Evolutionary conservation across 2,797 vertebrate species (phyloP), one percentile per base, ranked within the genome.

Genomic region (Leptatherina wallacei): DNA sequence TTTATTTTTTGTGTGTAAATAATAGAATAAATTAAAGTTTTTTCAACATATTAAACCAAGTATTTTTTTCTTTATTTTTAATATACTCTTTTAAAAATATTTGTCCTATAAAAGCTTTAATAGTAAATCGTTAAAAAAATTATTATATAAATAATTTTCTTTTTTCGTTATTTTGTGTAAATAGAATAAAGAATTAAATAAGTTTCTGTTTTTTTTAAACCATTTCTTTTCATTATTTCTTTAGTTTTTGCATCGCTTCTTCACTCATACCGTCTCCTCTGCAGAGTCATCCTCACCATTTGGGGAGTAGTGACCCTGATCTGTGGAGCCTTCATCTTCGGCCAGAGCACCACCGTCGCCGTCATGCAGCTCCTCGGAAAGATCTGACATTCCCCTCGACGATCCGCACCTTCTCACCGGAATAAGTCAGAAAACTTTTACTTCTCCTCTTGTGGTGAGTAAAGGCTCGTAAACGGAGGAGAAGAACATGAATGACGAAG

Each of bases 261-360:
- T 56, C 12, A 55, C 49, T 14, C 12, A 10, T 22, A 22, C 10
- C 4, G 2, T 33, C 18, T 51, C 63, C 16, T 52, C 35, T 78
- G 40, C 88, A 98, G 98, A 91, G 93, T 93, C 18, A 65, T 89
- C 68, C 85, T 99, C 85, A 91, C 94, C 0, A 13, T 72, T n/a
- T 99, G 98, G 98, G 98, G 96, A 0, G 89, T 90, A 4, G 73
- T 97, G 79, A 97, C 95, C 0, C 86, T 97, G 61, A 90, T 98
- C 27, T 92, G 95, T 0, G 98, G 98, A 0, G 87, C 95, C 29
- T 99, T 97, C 78, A 95, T 99, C 80, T 99, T 98, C 0, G 97
- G 97, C 33, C 98, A 99, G 91, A 98, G 97, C 75, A 97, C 95
- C 14, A 94, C 95, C 29, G 88, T 92, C 0, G 95, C 97, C 0